These are phyloP conservation scores for Choristoneura fumiferana DNA, from an alignment of 1,140 invertebrate species.

Conservation along the genomic window DNA sequence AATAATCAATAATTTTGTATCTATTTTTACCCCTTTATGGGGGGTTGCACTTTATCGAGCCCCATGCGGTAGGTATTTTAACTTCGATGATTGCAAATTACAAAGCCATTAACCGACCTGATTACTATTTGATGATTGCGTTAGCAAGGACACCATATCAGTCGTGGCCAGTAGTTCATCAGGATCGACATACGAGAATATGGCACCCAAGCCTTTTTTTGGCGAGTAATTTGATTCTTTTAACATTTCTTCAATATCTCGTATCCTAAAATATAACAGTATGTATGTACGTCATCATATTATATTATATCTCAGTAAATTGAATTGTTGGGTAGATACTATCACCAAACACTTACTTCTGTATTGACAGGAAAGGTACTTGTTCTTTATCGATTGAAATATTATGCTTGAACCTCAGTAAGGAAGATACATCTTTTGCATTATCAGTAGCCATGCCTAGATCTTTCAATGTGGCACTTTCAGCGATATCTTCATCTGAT, in stretches of 20 bases:
- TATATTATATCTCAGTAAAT: neutral
- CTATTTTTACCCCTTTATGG: too few relatives aligned
- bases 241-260: slow-evolving; percentile 79
- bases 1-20: too few relatives aligned
- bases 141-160: too few relatives aligned
- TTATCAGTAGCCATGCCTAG: neutral
- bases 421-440: neutral
- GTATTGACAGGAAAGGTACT: neutral
- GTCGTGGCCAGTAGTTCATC: too few relatives aligned
- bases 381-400: neutral
- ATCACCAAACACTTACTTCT: neutral
- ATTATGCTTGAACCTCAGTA: neutral
- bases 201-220: neutral
- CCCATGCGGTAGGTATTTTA: too few relatives aligned
- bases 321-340: neutral
- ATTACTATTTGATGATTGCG: too few relatives aligned
- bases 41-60: too few relatives aligned
- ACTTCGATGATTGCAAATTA: too few relatives aligned
- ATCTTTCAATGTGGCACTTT: neutral
- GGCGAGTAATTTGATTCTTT: slow-evolving; percentile 45
- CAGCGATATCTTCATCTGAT: neutral
- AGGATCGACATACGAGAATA: too few relatives aligned
- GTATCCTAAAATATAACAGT: slow-evolving; percentile 31
- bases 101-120: too few relatives aligned
- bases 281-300: neutral